Evolutionary conservation across 1,140 invertebrate species (phyloP).

Genomic region (Monomorium pharaonis): DNA sequence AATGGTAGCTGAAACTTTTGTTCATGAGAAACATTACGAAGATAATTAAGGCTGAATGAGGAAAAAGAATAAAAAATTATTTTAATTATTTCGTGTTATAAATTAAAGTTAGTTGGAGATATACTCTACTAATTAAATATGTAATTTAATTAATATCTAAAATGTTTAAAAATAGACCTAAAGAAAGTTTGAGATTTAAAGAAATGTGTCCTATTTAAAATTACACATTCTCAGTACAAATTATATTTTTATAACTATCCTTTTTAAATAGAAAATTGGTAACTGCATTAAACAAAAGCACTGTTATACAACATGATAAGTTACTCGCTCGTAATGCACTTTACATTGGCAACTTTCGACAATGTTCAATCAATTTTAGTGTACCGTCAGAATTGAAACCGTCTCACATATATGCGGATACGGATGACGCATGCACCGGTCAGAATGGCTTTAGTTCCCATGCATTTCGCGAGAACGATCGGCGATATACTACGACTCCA

Average conservation of each 20-base stretch:
- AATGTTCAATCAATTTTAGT: slow-evolving; percentile 29
- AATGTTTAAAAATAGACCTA: not conserved
- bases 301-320: slow-evolving; percentile 12
- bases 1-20: slow-evolving; percentile 63
- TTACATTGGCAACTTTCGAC: slow-evolving; percentile 22
- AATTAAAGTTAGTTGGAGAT: not conserved
- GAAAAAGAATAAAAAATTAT: not conserved
- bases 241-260: not conserved
- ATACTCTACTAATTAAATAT: not conserved
- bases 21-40: not conserved
- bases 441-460: slow-evolving; percentile 76
- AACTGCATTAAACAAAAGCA: not conserved
- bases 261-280: not conserved
- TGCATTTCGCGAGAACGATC: slow-evolving; percentile 75
- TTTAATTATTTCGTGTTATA: not conserved
- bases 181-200: not conserved
- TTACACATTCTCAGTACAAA: not conserved
- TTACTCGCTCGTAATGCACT: not conserved
- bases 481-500: slow-evolving; percentile 64
- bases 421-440: slow-evolving; percentile 61
- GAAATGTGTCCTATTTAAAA: not conserved
- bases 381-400: slow-evolving; percentile 40
- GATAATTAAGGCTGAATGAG: not conserved
- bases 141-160: not conserved
- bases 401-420: slow-evolving; percentile 58